A percentile compares a stretch with the other conserved stretches of the same genome.
phyloP scores from a whole-genome alignment of 2,888 invertebrate species.

The Chironomus riparius region DNA sequence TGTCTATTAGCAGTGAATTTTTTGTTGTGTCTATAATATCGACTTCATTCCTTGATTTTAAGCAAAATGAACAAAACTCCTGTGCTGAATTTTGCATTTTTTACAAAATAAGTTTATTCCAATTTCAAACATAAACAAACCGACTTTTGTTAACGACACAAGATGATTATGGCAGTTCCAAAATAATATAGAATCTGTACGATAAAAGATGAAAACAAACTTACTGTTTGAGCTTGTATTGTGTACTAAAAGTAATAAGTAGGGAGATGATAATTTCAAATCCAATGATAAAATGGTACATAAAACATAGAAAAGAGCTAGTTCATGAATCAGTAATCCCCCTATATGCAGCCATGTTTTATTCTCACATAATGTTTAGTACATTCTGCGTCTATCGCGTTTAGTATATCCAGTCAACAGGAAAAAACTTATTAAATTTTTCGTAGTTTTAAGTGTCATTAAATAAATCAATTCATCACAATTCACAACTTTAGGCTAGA shows the following conservation, averaged over 20 bases:
- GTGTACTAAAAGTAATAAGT: too few species aligned
- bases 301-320: too few species aligned
- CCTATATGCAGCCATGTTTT: neutral
- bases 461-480: slow-evolving; percentile 12
- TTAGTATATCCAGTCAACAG: neutral
- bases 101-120: too few species aligned
- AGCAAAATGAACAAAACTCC: neutral
- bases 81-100: too few species aligned
- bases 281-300: too few species aligned
- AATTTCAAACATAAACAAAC: too few species aligned
- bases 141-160: too few species aligned
- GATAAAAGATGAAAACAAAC: too few species aligned
- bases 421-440: slow-evolving; percentile 11
- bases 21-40: neutral
- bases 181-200: too few species aligned
- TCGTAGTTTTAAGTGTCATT: slow-evolving; percentile 26
- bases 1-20: neutral
- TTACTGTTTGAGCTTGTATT: too few species aligned
- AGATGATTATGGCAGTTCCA: too few species aligned
- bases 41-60: neutral
- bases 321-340: neutral
- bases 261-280: too few species aligned
- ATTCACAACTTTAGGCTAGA: slow-evolving; percentile 2
- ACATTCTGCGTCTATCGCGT: neutral
- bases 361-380: neutral